These are phyloP conservation scores for Paramormyrops kingsleyae DNA, from an alignment of 2,113 vertebrate genomes.

Conservation along the genomic window DNA sequence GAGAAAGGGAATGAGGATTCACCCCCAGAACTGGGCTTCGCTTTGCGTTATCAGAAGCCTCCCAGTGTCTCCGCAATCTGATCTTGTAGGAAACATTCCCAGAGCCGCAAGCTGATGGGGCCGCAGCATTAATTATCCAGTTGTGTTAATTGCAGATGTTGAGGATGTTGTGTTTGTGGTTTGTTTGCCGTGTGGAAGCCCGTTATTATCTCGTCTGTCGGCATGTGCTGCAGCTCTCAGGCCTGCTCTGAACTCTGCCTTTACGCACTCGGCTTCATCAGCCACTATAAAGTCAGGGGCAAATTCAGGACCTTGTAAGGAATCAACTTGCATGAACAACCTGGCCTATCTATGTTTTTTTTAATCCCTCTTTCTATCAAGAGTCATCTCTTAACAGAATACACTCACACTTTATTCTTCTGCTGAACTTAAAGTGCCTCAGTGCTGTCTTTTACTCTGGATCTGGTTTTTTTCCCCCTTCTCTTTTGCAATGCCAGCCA, in stretches of 20 bases:
- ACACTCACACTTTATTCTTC: constrained; percentile 13
- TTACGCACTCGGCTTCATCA: not conserved
- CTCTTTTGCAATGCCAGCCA: constrained; percentile 49
- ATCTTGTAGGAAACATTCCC: constrained; percentile 7
- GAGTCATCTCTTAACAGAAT: not conserved
- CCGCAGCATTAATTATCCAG: constrained; percentile 8
- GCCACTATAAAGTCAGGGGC: not conserved
- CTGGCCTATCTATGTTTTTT: not conserved
- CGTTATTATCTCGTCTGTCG: constrained; percentile 1
- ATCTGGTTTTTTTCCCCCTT: not conserved
- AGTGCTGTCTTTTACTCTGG: constrained; percentile 33
- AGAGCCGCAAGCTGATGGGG: not conserved
- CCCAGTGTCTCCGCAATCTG: not conserved
- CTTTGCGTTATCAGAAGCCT: not conserved
- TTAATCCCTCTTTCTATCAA: not conserved
- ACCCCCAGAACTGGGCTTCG: not conserved
- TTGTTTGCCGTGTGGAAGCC: not conserved
- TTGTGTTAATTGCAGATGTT: constrained; percentile 11
- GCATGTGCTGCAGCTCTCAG: not conserved
- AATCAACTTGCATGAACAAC: not conserved
- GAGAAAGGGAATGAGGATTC: not conserved
- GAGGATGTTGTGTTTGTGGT: constrained; percentile 18
- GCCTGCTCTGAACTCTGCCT: not conserved
- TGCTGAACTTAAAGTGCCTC: constrained; percentile 34
- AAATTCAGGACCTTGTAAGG: not conserved